These are phyloP conservation scores for Portunus trituberculatus DNA, from an alignment of 1,140 invertebrate genomes.

Conservation along the genomic window DNA sequence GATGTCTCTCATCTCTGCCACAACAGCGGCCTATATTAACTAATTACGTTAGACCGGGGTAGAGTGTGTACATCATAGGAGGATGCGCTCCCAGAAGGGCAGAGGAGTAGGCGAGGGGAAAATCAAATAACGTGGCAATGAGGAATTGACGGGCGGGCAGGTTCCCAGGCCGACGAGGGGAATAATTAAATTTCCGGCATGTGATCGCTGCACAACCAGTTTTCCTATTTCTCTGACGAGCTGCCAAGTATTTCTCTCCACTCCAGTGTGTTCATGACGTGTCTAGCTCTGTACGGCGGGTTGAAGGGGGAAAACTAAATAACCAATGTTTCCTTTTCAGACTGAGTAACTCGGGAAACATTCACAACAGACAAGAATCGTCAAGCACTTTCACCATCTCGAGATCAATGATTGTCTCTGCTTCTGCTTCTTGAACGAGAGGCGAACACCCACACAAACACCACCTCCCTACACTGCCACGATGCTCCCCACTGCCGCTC, in stretches of 20 bases:
- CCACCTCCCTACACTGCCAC: background rate
- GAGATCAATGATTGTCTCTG: background rate
- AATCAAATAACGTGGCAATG: slow-evolving; percentile 22
- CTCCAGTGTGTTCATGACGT: background rate
- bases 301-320: background rate
- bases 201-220: slow-evolving; percentile 18
- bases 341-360: background rate
- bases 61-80: background rate
- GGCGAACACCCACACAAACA: background rate
- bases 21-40: background rate
- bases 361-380: background rate
- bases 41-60: background rate
- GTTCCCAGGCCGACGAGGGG: slow-evolving; percentile 15
- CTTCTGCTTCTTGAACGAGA: background rate
- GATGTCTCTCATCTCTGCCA: background rate
- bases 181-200: slow-evolving; percentile 24
- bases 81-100: slow-evolving; percentile 1
- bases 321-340: background rate
- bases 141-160: slow-evolving; percentile 4
- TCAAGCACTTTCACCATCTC: background rate
- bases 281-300: background rate
- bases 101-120: background rate
- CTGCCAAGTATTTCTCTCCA: background rate
- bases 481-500: background rate
- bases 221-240: slow-evolving; percentile 1